Evolutionary conservation across 2,888 invertebrate genomes (phyloP), one percentile per base, ranked within the genome.

Genomic region (Nomada fabriciana): DNA sequence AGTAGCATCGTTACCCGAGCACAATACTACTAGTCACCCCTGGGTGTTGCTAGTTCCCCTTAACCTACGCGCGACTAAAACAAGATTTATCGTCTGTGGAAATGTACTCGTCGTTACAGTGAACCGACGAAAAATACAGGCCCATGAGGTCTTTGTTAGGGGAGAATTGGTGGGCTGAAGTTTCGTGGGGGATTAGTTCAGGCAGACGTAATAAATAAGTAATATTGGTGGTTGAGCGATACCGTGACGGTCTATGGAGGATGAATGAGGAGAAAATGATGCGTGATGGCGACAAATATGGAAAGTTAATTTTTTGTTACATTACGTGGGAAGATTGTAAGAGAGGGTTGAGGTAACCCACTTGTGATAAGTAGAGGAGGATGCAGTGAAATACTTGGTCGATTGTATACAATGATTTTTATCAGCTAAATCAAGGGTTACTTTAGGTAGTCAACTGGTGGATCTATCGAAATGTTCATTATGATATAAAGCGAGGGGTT

Each of bases 11-110:
- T 79, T 75, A 76, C 64, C 74, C 82, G 67, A 76, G 68, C 76
- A 81, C 78, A 87, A 87, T 81, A 77, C 73, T 72, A 50, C 52
- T 53, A 76, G 80, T 77, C 81, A 86, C 78, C 81, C 85, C 81
- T 75, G 71, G 82, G 76, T 73, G 80, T 86, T 84, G 82, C 60
- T 84, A 77, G 72, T 82, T 79, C 72, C 71, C 75, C 84, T 83
- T 73, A 80, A 84, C 81, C 75, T 72, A 63, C 63, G 69, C 80
- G 72, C 72, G 59, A 63, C 70, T 73, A 64, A 80, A 79, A 74
- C 82, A 76, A 81, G 81, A 87, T 84, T 86, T 74, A 78, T 86
- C 64, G 69, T 73, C 73, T 67, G 64, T 65, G 78, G 70, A 81
- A 84, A 74, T 74, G 75, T 71, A 72, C 69, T 75, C 71, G 77